Evolutionary conservation across 2,797 vertebrate genomes (phyloP).

Genomic region (Phalloptychus januarius): DNA sequence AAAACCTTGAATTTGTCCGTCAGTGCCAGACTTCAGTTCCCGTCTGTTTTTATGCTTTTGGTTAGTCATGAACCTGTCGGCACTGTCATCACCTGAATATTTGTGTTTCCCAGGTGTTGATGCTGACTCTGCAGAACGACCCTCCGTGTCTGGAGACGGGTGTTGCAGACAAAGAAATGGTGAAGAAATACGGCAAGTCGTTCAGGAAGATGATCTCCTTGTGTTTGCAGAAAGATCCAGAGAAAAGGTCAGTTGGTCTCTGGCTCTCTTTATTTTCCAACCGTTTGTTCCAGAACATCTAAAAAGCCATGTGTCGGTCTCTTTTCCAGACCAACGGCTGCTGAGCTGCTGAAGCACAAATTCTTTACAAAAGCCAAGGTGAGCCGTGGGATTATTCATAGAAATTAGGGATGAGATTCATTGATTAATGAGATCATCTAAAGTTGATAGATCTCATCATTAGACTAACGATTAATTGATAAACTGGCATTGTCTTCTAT

Average conservation of each 20-base stretch:
- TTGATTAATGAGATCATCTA: too few relatives aligned
- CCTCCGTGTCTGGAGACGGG: conserved; percentile 96
- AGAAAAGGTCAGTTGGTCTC: conserved; percentile 87
- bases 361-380: conserved; percentile 98
- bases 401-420: not conserved
- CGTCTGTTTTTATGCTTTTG: not conserved
- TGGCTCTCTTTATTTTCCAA: conserved; percentile 1
- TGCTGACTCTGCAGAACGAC: conserved; percentile 95
- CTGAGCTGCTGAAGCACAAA: conserved; percentile 93
- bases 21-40: not conserved
- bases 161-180: conserved; percentile 95
- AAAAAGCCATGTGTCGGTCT: conserved; percentile 16
- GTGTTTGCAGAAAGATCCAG: conserved; percentile 98
- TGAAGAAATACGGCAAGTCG: conserved; percentile 97
- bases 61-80: not conserved
- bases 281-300: conserved; percentile 17
- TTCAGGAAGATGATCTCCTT: conserved; percentile 97
- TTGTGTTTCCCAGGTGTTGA: conserved; percentile 84
- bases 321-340: conserved; percentile 91
- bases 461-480: too few relatives aligned
- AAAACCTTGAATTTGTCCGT: not conserved
- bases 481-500: too few relatives aligned
- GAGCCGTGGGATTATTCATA: conserved; percentile 12
- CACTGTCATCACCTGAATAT: not conserved
- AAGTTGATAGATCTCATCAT: too few relatives aligned